Evolutionary conservation across 2,797 vertebrate genomes (phyloP), one percentile per base, ranked within the genome.

Genomic region (Phoeniculus purpureus): DNA sequence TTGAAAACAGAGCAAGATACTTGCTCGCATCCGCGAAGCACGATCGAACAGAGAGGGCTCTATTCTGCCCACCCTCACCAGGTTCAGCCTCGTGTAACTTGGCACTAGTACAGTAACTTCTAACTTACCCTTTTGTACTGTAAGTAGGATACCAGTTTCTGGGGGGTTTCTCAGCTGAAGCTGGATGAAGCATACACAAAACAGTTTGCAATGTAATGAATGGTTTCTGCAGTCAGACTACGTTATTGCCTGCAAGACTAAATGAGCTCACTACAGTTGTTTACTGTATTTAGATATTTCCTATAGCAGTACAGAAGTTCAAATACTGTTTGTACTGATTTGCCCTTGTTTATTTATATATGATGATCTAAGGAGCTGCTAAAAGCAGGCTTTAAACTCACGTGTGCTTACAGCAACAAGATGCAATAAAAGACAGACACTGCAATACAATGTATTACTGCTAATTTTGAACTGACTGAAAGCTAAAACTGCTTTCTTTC

Each of bases 71-170:
- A 75, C 62, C 51, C 72, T 92, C 26, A 6, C 32, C 83, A 94
- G 80, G 77, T 95, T 66, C 89, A 91, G 87, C 2, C 80, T 93
- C 85, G 60, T 73, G 54, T 81, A 56, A 62, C 76, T 93, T 95
- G 92, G 91, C 94, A 91, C 80, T 21, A 43, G 43, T 3, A 87
- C 87, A 94, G 87, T 4, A 50, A 34, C 77, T 81, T 52, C 80
- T 91, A 88, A 77, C 27, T 94, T 17, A 56, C 34, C 81, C 81
- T 80, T 86, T 90, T 94, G 87, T 94, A 21, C 85, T 88, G 83
- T 40, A 73, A 81, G 56, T 45, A 73, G 85, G 74, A 68, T 84
- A 72, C 61, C 78, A 93, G 37, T 20, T 68, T 93, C 23, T 71
- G 84, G 37, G 61, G 31, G 82, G 67, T 79, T 73, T 87, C 81